Percentiles rank a stretch among this genome's conserved stretches.
Conservation (phyloP, 1,140 invertebrate genomes). For the Aphis gossypii region DNA sequence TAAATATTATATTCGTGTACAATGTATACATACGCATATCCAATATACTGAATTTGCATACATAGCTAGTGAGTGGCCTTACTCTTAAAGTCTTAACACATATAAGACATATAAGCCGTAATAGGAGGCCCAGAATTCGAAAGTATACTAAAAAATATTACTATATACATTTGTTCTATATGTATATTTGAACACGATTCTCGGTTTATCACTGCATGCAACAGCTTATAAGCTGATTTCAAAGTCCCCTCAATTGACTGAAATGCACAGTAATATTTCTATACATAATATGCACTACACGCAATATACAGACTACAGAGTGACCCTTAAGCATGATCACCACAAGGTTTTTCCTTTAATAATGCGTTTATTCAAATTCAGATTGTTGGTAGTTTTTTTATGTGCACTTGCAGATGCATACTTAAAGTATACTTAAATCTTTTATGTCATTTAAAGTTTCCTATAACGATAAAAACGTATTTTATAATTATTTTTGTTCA, state of each 20-base stretch:
- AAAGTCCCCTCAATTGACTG: not conserved
- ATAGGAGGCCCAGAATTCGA: not conserved
- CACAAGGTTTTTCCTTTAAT: too few relatives aligned
- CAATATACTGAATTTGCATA: not conserved
- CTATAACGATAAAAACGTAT: too few relatives aligned
- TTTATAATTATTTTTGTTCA: too few relatives aligned
- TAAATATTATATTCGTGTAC: not conserved
- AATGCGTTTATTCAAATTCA: too few relatives aligned
- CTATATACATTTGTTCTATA: not conserved
- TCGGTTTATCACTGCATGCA: not conserved
- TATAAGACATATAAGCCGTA: not conserved
- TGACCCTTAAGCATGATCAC: not conserved
- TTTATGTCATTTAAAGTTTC: too few relatives aligned
- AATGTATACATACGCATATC: not conserved
- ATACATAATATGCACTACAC: too few relatives aligned
- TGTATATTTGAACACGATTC: not conserved
- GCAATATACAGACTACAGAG: too few relatives aligned
- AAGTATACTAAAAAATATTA: not conserved
- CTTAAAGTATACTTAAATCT: too few relatives aligned
- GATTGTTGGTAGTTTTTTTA: too few relatives aligned
- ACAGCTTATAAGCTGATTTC: not conserved
- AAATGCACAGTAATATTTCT: not conserved
- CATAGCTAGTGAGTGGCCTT: not conserved
- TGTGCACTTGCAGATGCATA: too few relatives aligned
- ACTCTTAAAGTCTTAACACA: not conserved